phyloP scores from a whole-genome alignment of 2,113 vertebrate genomes.

The Bufo bufo region DNA sequence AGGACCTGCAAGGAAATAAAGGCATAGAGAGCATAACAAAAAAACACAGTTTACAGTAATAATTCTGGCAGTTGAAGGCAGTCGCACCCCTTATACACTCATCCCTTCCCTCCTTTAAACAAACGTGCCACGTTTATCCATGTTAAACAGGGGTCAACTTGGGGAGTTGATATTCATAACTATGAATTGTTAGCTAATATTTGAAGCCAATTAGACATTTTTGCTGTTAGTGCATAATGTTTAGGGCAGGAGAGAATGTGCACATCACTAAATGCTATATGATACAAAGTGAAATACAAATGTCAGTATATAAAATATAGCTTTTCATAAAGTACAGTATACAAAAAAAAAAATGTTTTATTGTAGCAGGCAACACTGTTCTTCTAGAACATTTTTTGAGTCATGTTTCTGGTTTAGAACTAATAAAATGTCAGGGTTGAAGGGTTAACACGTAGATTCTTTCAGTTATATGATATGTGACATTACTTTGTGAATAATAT shows the following conservation, averaged over 20 bases:
- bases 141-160: background rate
- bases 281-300: background rate
- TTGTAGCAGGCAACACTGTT: background rate
- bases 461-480: constrained; percentile 45
- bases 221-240: background rate
- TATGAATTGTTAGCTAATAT: background rate
- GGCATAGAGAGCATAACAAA: no score
- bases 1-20: no score
- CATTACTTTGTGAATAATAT: constrained; percentile 52
- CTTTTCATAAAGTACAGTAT: background rate
- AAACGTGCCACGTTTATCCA: background rate
- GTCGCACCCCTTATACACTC: no score
- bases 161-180: background rate
- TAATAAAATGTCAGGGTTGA: constrained; percentile 44
- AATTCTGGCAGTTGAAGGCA: no score
- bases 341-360: constrained; percentile 26
- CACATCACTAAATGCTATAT: background rate
- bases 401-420: constrained; percentile 34
- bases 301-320: constrained; percentile 15
- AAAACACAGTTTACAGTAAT: no score
- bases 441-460: constrained; percentile 18
- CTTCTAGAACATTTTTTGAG: constrained; percentile 12
- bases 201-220: background rate
- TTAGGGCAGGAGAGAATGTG: background rate
- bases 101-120: background rate